Conservation (phyloP, 2,113 vertebrate species). For the Perca flavescens region DNA sequence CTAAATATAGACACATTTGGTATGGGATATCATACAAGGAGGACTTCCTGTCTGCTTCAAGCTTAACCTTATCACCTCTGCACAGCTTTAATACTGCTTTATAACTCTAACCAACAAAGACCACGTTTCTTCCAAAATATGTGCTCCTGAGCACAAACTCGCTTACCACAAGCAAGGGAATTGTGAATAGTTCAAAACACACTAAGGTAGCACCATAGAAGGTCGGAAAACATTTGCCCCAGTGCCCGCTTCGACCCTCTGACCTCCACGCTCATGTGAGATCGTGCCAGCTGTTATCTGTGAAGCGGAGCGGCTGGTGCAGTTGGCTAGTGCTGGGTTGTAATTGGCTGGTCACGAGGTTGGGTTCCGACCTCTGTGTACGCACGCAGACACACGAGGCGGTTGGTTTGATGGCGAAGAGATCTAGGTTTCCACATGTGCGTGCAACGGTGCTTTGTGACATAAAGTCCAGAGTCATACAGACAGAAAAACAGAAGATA, state of each 20-base stretch:
- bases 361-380: conserved; percentile 34
- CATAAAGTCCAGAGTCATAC: background rate
- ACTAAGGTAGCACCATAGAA: conserved; percentile 14
- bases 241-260: background rate
- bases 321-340: conserved; percentile 13
- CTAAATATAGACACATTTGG: background rate
- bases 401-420: conserved; percentile 23
- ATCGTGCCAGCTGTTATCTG: conserved; percentile 54
- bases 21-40: background rate
- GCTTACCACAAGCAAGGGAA: background rate
- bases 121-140: background rate
- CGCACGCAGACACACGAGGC: background rate
- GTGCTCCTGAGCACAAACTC: background rate
- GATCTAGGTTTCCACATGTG: background rate
- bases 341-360: conserved; percentile 48
- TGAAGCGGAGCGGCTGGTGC: conserved; percentile 24
- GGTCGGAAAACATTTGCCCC: conserved; percentile 34
- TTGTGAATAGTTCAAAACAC: background rate
- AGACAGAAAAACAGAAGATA: conserved; percentile 3
- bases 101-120: background rate
- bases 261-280: conserved; percentile 22
- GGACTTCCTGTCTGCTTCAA: background rate
- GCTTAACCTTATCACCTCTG: background rate
- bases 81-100: background rate
- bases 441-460: conserved; percentile 13